A percentile compares a stretch with the other conserved stretches of the same genome.
These are phyloP conservation scores for Vanacampus margaritifer DNA, from an alignment of 2,113 vertebrate species.

Conservation along the genomic window DNA sequence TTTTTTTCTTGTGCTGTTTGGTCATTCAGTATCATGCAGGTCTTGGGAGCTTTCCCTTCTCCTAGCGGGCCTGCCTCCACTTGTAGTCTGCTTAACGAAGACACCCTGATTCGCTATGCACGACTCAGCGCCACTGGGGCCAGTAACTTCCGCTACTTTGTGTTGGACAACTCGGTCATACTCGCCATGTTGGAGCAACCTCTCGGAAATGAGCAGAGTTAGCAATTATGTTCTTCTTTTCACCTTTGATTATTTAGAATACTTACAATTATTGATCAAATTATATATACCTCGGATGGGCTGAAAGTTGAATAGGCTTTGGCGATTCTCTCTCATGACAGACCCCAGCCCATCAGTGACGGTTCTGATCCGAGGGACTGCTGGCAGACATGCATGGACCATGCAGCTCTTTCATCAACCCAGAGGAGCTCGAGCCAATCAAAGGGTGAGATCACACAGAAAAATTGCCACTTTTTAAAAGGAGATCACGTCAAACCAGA, in stretches of 20 bases:
- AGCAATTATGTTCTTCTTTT: conserved; percentile 51
- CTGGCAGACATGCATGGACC: conserved; percentile 93
- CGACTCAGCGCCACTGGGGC: conserved; percentile 85
- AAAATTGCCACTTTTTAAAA: neutral
- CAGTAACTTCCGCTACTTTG: conserved; percentile 92
- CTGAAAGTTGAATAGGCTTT: neutral
- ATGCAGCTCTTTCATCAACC: conserved; percentile 95
- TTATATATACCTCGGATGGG: neutral
- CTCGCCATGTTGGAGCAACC: conserved; percentile 95
- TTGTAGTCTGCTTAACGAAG: conserved; percentile 94
- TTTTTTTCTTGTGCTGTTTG: conserved; percentile 12
- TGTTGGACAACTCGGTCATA: conserved; percentile 92
- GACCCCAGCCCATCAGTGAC: conserved; percentile 92
- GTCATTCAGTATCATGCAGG: conserved; percentile 89
- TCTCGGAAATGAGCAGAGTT: conserved; percentile 94
- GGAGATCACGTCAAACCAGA: neutral
- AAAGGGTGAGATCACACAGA: conserved; percentile 78
- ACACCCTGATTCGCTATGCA: conserved; percentile 88
- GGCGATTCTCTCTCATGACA: conserved; percentile 50
- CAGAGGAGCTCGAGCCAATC: conserved; percentile 89
- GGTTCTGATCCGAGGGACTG: conserved; percentile 87
- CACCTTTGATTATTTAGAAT: neutral
- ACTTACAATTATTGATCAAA: neutral
- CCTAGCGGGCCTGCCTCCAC: conserved; percentile 93
- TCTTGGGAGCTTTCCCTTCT: conserved; percentile 91